These are phyloP conservation scores for Ormyrus thymus DNA, from an alignment of 2,888 invertebrate species.

Conservation along the genomic window DNA sequence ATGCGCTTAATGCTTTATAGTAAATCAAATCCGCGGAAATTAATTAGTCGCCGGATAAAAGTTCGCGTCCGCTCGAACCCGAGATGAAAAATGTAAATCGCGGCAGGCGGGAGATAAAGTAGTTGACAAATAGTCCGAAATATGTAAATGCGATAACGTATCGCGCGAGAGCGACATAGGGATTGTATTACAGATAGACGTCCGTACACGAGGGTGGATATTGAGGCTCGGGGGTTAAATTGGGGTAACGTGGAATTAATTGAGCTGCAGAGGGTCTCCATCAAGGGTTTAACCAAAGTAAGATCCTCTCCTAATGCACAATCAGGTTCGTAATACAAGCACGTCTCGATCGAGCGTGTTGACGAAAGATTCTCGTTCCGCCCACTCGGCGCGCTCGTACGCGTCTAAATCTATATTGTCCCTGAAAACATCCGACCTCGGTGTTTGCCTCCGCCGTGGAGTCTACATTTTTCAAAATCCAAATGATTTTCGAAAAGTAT, in stretches of 20 bases:
- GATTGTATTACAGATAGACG: slow-evolving; percentile 28
- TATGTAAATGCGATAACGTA: slow-evolving; percentile 29
- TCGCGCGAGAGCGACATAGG: background rate
- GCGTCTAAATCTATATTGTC: too few species aligned
- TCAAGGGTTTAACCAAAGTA: background rate
- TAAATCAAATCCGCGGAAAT: too few species aligned
- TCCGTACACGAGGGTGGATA: slow-evolving; percentile 6
- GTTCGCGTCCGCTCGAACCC: too few species aligned
- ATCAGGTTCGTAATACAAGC: too few species aligned
- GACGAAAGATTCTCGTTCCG: too few species aligned
- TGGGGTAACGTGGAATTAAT: slow-evolving; percentile 42
- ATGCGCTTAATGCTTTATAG: too few species aligned
- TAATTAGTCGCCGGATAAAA: too few species aligned
- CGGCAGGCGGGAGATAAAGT: slow-evolving; percentile 2
- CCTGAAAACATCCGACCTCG: too few species aligned
- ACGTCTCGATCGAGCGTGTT: too few species aligned
- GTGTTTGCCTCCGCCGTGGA: too few species aligned
- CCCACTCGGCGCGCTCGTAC: too few species aligned
- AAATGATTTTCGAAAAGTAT: slow-evolving; percentile 13
- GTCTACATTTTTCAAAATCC: background rate
- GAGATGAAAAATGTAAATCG: background rate
- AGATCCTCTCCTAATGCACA: background rate
- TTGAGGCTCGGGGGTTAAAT: slow-evolving; percentile 30
- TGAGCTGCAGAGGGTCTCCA: slow-evolving; percentile 19
- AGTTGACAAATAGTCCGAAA: slow-evolving; percentile 28